Base-by-base conservation (phyloP, 2,888 invertebrate genomes). In the Monoplex corrugatus region DNA sequence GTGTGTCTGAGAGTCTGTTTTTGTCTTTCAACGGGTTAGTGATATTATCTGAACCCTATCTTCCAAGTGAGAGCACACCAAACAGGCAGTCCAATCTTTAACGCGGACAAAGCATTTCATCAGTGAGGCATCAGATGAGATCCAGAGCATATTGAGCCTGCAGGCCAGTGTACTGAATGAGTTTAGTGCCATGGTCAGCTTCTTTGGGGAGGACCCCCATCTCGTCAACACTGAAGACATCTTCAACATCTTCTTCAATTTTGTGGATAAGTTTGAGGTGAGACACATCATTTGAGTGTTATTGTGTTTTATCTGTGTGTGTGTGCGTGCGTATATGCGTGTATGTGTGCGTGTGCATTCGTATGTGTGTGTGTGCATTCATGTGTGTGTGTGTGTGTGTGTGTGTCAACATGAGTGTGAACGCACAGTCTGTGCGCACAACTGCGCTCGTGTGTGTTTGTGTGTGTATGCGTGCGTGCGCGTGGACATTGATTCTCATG, bases 231-330 rank as follows among this genome's bases (percentile, higher is more conserved):
- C 94, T 3, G 93, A 91, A 16, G 95, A 95, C 86, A 91, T 96
- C 57, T 95, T 95, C 92, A 92, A 92, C 63, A 95, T 95, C 44
- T 95, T 96, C 92, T 91, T 94, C 32, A 94, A 95, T n/a, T 96
- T 96, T 89, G 91, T 95, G 6, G 91, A 91, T 44, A 95, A 95
- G 87, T 95, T 95, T 94, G 96, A 95, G 94, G 95, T 95, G 38
- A 44, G 82, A 6, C n/a, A 28, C 72, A 38, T 28, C 32, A 10
- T 28, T 45, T 84, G 43, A 13, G n/a, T 44, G 45, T 45, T 13
- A 2, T 84, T 57, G 5, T 84, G 32, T 84, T 45, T 32, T 84
- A 32, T 84, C 43, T 82, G 19, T 82, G 32, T 32, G 28, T 68
- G 72, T 35, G 45, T 82, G 44, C 8, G 32, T 45, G 84, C 38